Evolutionary conservation across 2,113 vertebrate genomes (phyloP).

Genomic region (Dissostichus mawsoni): DNA sequence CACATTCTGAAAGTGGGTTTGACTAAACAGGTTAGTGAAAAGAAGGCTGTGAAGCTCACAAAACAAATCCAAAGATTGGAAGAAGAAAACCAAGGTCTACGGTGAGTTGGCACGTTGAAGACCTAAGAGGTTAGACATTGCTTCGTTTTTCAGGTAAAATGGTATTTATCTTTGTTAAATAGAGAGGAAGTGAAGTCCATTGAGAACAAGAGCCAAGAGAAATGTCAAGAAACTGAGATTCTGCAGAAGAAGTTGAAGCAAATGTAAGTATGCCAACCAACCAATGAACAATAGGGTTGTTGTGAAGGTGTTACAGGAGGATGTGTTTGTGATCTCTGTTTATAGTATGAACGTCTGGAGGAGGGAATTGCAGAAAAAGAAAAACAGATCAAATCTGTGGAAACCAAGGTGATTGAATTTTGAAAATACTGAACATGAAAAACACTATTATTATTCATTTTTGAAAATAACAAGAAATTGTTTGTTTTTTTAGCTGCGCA

Average conservation of each 20-base stretch:
- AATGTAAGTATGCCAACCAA: not conserved
- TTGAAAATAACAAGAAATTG: slow-evolving; percentile 3
- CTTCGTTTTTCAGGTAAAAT: not conserved
- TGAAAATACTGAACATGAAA: not conserved
- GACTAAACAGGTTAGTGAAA: slow-evolving; percentile 80
- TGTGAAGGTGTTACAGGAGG: slow-evolving; percentile 4
- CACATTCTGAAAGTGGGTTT: not conserved
- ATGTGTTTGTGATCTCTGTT: slow-evolving; percentile 24
- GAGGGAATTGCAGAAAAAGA: slow-evolving; percentile 86
- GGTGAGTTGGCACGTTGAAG: slow-evolving; percentile 77
- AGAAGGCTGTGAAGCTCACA: slow-evolving; percentile 79
- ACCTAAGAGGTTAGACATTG: not conserved
- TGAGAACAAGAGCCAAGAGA: too few relatives aligned
- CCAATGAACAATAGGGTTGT: not conserved
- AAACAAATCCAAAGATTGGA: slow-evolving; percentile 86
- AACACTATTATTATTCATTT: slow-evolving; percentile 6
- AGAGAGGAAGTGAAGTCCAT: too few relatives aligned
- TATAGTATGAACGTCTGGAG: slow-evolving; percentile 83
- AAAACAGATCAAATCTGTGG: slow-evolving; percentile 86
- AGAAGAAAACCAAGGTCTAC: slow-evolving; percentile 84
- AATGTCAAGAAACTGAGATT: too few relatives aligned
- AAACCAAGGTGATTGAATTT: slow-evolving; percentile 85
- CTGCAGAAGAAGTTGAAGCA: too few relatives aligned
- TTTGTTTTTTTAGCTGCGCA: slow-evolving; percentile 82
- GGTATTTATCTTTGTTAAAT: too few relatives aligned